Conservation (phyloP, 2,113 vertebrate genomes). For the Sander lucioperca region DNA sequence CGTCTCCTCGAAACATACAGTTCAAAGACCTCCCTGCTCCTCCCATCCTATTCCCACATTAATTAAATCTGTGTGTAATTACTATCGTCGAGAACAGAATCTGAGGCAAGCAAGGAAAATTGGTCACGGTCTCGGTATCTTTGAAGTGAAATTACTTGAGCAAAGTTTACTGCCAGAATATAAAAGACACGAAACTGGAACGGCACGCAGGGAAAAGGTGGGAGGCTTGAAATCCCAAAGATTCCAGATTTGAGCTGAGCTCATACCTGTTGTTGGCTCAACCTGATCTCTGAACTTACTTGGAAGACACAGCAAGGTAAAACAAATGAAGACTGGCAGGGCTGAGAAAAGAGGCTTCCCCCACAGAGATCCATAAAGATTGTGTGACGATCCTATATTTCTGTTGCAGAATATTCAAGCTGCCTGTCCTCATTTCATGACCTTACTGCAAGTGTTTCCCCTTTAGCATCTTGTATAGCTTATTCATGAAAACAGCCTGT, state of each 20-base stretch:
- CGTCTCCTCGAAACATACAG: conserved; percentile 50
- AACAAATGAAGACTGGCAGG: background rate
- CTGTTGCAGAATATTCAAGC: conserved; percentile 3
- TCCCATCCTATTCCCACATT: conserved; percentile 69
- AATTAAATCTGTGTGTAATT: conserved; percentile 79
- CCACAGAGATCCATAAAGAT: conserved; percentile 13
- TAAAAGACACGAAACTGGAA: background rate
- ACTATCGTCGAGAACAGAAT: conserved; percentile 67
- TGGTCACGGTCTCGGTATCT: conserved; percentile 70
- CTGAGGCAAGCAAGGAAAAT: conserved; percentile 62
- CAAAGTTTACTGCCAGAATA: conserved; percentile 44
- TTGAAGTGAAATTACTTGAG: conserved; percentile 71
- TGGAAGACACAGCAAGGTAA: background rate
- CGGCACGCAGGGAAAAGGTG: background rate
- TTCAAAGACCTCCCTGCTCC: conserved; percentile 66
- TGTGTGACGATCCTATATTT: conserved; percentile 18
- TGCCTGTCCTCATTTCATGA: conserved; percentile 53
- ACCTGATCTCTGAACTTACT: background rate
- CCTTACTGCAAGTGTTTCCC: conserved; percentile 51
- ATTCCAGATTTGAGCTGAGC: background rate
- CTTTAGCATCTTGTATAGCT: conserved; percentile 35
- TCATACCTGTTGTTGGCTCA: conserved; percentile 8
- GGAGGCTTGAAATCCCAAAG: background rate
- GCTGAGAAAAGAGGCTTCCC: background rate
- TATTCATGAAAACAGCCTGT: conserved; percentile 59